These are phyloP conservation scores for Catonia carolina DNA, from an alignment of 2,888 invertebrate genomes.

Conservation along the genomic window DNA sequence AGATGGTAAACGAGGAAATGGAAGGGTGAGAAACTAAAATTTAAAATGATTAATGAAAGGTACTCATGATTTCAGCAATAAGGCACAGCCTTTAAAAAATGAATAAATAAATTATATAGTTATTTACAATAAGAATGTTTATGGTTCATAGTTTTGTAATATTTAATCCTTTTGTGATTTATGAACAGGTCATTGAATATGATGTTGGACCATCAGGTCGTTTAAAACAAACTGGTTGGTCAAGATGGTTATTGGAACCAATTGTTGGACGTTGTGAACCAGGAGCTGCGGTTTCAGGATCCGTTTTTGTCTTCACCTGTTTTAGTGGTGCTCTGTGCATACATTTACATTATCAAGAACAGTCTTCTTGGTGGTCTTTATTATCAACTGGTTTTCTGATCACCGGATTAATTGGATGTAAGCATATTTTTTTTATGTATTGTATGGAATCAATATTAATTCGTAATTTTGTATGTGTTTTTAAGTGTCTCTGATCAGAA, in stretches of 20 bases:
- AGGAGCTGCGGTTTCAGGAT: constrained; percentile 63
- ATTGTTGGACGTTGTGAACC: constrained; percentile 66
- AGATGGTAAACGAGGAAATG: no score
- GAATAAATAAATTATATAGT: no score
- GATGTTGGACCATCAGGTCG: constrained; percentile 52
- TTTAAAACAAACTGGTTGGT: constrained; percentile 49
- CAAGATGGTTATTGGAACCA: constrained; percentile 67
- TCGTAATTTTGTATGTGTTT: no score
- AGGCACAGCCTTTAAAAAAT: no score
- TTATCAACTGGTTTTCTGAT: constrained; percentile 56
- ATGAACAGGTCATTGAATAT: constrained; percentile 29
- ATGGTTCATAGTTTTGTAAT: no score
- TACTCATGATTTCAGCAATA: no score
- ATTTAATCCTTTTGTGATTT: no score
- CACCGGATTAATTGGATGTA: constrained; percentile 57
- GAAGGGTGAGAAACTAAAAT: no score
- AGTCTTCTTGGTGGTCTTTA: constrained; percentile 62
- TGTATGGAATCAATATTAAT: neutral
- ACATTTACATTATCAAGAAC: constrained; percentile 52
- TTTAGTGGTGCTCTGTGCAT: constrained; percentile 61
- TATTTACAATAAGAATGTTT: no score
- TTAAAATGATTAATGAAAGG: no score
- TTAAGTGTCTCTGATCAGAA: no score
- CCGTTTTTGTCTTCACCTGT: constrained; percentile 62
- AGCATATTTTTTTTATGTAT: constrained; percentile 42